A percentile compares a stretch with the other conserved stretches of the same genome.
phyloP scores from a whole-genome alignment of 2,888 invertebrate species.

The Spatulosminthurus flaviceps region DNA sequence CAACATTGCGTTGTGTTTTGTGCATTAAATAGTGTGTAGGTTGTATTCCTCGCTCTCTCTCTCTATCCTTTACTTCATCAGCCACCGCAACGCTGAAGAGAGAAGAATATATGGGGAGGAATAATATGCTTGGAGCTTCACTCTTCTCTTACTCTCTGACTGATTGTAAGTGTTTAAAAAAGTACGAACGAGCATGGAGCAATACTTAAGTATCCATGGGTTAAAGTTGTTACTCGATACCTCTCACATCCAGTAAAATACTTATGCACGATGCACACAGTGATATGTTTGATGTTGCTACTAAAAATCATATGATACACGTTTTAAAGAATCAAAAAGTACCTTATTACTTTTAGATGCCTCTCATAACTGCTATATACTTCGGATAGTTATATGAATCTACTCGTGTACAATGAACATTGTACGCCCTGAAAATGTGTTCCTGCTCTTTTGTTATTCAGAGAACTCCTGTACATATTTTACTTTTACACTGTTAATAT shows the following conservation, averaged over 20 bases:
- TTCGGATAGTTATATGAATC: too few species aligned
- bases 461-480: too few species aligned
- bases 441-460: too few species aligned
- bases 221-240: slow-evolving; percentile 13
- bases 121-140: slow-evolving; percentile 1
- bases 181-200: too few species aligned
- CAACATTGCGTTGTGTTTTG: not conserved
- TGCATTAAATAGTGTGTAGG: slow-evolving; percentile 18
- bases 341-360: not conserved
- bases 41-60: not conserved
- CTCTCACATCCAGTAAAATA: slow-evolving; percentile 1
- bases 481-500: too few species aligned
- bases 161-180: slow-evolving; percentile 18
- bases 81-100: not conserved
- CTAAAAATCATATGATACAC: slow-evolving; percentile 10
- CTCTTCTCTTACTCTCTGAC: too few species aligned
- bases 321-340: slow-evolving; percentile 8
- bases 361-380: not conserved
- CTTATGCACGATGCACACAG: not conserved
- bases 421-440: too few species aligned
- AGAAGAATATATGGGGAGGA: slow-evolving; percentile 18
- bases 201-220: slow-evolving; percentile 9
- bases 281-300: not conserved
- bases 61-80: not conserved
- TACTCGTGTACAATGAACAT: too few species aligned